Conservation (phyloP, 2,113 vertebrate species). For the Pyxicephalus adspersus region DNA sequence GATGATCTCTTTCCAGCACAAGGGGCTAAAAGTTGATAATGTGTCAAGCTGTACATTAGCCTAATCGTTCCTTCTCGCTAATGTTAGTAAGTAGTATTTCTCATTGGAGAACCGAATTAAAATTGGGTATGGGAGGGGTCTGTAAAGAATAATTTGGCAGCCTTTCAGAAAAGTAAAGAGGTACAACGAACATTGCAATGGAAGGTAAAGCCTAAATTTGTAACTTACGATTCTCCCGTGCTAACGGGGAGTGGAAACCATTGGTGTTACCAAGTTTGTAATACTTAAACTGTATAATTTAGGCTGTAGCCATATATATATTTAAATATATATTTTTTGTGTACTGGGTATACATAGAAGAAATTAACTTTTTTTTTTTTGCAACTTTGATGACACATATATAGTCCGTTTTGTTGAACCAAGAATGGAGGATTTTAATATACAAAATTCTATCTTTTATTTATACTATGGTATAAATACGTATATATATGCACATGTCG, state of each 20-base stretch:
- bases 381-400: not conserved
- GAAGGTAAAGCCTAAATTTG: slow-evolving; percentile 8
- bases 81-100: slow-evolving; percentile 10
- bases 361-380: slow-evolving; percentile 41
- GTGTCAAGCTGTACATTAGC: not conserved
- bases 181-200: slow-evolving; percentile 1
- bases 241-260: slow-evolving; percentile 39
- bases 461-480: slow-evolving; percentile 56
- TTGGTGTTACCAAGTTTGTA: slow-evolving; percentile 55
- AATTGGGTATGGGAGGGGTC: not conserved
- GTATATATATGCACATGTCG: slow-evolving; percentile 42
- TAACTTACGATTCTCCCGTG: slow-evolving; percentile 14
- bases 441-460: slow-evolving; percentile 36
- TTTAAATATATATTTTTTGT: slow-evolving; percentile 57
- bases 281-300: slow-evolving; percentile 57
- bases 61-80: slow-evolving; percentile 1
- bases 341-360: slow-evolving; percentile 57
- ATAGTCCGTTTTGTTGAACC: slow-evolving; percentile 10
- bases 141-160: not conserved
- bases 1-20: not conserved
- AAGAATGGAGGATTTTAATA: slow-evolving; percentile 29
- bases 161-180: not conserved
- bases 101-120: slow-evolving; percentile 4
- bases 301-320: slow-evolving; percentile 54
- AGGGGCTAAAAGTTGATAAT: not conserved